Evolutionary conservation across 2,113 vertebrate species (phyloP), one percentile per base, ranked within the genome.

Genomic region (Jaculus jaculus): DNA sequence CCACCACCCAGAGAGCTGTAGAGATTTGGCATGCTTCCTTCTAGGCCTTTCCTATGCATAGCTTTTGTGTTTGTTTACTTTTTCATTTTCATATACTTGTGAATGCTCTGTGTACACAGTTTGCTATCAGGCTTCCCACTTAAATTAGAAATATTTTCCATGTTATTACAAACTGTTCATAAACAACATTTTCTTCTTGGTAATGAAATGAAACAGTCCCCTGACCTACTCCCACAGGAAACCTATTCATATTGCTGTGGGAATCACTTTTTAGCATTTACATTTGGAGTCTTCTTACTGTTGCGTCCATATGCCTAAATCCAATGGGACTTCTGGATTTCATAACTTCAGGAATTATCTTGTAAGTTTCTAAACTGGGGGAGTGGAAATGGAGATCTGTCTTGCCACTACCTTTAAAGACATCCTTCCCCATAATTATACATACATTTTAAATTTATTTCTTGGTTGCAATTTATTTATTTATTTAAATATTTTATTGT

Each of bases 51-150:
- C 71, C 87, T 89, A 16, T 16, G 80, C 66, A 54, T 61, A 68
- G 93, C 37, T 69, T 79, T 54, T 93, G 20, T 82, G 79, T 96
- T 96, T 96, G 85, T 95, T 95, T 97, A 92, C 75, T 39, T 86
- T 93, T 89, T 92, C 61, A 28, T 94, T 83, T 96, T 81, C 71
- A 84, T 54, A 65, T 75, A 89, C 84, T 96, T 93, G 93, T 92
- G 92, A 94, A 96, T 75, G 63, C 72, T 91, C 80, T 95, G 92
- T 92, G 77, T 94, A 94, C 90, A 92, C 54, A 97, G 77, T 85
- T 96, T 95, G 87, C 85, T 93, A 84, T 93, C 87, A 92, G 72
- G 58, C 77, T 95, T 96, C 93, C 94, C 94, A 96, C 93, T 96
- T 94, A 88, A 84, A 90, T 93, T 94, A 95, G 84, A 95, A 96